phyloP scores from a whole-genome alignment of 2,888 invertebrate genomes.

The Scaptomyza polygonia region DNA sequence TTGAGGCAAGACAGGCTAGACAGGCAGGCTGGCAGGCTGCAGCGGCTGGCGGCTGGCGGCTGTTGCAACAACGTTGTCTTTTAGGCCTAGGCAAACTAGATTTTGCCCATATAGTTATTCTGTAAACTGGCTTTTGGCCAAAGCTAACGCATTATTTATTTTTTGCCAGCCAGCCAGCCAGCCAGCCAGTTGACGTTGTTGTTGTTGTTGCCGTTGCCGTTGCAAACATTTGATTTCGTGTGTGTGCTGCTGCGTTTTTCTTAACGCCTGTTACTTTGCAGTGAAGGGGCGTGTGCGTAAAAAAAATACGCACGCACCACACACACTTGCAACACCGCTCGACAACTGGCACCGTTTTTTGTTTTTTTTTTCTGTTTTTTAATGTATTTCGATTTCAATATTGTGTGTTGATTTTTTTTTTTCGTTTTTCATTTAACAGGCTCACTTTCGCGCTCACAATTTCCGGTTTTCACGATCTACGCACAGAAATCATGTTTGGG shows the following conservation, averaged over 20 bases:
- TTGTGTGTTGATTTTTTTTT: conserved; percentile 1
- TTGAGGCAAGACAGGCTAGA: conserved; percentile 14
- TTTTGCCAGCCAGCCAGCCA: conserved; percentile 52
- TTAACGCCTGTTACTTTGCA: conserved; percentile 80
- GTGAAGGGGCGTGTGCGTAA: conserved; percentile 78
- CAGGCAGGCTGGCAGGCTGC: conserved; percentile 8
- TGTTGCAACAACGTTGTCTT: conserved; percentile 53
- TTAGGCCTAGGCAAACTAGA: conserved; percentile 73
- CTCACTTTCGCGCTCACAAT: conserved; percentile 95
- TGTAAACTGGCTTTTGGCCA: conserved; percentile 76
- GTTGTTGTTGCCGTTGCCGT: conserved; percentile 30
- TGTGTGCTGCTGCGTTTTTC: conserved; percentile 54
- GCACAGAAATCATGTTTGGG: conserved; percentile 97
- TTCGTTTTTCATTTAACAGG: conserved; percentile 86
- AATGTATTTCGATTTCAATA: conserved; percentile 24
- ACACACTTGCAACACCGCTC: not conserved
- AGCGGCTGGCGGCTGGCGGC: conserved; percentile 13
- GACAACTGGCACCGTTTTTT: conserved; percentile 47
- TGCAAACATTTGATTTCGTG: not conserved
- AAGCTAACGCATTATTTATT: conserved; percentile 76
- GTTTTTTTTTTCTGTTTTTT: conserved; percentile 20
- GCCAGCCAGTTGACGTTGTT: conserved; percentile 50
- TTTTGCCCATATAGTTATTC: conserved; percentile 66
- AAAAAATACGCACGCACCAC: conserved; percentile 43
- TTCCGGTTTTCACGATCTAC: conserved; percentile 98